Evolutionary conservation across 1,140 invertebrate genomes (phyloP).

Genomic region (Nymphalis io): DNA sequence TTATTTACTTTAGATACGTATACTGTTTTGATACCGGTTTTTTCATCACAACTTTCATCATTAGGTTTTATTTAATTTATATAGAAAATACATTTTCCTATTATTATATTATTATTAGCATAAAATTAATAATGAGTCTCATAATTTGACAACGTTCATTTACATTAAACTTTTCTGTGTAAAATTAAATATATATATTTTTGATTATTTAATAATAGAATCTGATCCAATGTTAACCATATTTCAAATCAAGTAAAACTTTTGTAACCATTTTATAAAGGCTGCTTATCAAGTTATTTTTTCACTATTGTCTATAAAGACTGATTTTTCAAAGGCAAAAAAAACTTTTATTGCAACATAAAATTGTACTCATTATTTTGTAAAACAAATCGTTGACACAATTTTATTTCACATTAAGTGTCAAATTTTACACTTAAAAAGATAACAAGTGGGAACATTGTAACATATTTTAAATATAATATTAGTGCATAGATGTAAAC

Average conservation of each 20-base stretch:
- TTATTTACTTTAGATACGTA: background rate
- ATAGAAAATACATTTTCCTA: constrained; percentile 12
- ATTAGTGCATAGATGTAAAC: constrained; percentile 73
- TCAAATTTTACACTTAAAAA: constrained; percentile 66
- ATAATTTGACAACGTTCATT: constrained; percentile 10
- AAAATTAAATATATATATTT: background rate
- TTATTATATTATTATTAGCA: constrained; percentile 6
- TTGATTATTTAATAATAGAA: background rate
- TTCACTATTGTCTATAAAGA: constrained; percentile 51
- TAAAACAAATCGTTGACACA: constrained; percentile 24
- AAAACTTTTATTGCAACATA: constrained; percentile 30
- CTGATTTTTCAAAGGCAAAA: constrained; percentile 59
- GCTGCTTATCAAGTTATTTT: constrained; percentile 6
- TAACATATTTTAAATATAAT: constrained; percentile 79
- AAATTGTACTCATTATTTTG: constrained; percentile 6
- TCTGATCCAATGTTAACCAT: background rate
- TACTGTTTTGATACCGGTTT: background rate
- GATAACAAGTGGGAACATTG: constrained; percentile 78
- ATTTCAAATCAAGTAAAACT: background rate
- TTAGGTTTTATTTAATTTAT: constrained; percentile 4
- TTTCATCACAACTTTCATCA: constrained; percentile 7
- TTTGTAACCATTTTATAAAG: constrained; percentile 8
- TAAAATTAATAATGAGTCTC: constrained; percentile 13
- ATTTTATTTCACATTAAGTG: constrained; percentile 31
- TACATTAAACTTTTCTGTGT: background rate